These are phyloP conservation scores for Morpho helenor DNA, from an alignment of 2,888 invertebrate genomes.

Conservation along the genomic window DNA sequence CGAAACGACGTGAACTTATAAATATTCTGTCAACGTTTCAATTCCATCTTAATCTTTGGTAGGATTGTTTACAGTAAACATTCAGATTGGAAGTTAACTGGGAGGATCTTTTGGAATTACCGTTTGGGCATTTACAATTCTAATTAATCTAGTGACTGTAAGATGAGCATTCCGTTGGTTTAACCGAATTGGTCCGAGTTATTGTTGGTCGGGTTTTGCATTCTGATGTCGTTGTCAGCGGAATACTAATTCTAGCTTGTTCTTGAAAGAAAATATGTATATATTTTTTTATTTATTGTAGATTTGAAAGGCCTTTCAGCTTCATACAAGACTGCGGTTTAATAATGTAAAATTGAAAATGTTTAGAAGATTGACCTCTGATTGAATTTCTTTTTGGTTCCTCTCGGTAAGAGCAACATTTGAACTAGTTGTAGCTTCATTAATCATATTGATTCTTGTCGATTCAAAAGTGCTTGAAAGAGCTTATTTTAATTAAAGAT, in stretches of 20 bases:
- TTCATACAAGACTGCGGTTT: no score
- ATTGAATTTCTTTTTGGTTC: no score
- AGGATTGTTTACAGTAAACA: conserved; percentile 75
- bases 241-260: conserved; percentile 31
- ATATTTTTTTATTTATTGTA: no score
- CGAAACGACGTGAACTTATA: conserved; percentile 37
- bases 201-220: conserved; percentile 61
- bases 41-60: conserved; percentile 68
- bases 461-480: no score
- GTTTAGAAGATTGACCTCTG: no score
- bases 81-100: conserved; percentile 72
- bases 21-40: conserved; percentile 61
- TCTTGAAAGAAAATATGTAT: background rate
- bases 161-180: conserved; percentile 59
- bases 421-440: no score
- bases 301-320: no score
- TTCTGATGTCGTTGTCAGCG: conserved; percentile 49
- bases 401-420: no score
- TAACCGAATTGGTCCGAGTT: conserved; percentile 53
- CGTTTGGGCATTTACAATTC: conserved; percentile 67
- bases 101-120: conserved; percentile 54
- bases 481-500: no score
- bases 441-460: no score
- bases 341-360: no score
- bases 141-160: conserved; percentile 66